Base-by-base conservation (phyloP, 2,888 invertebrate genomes). In the Caenorhabditis afra region DNA sequence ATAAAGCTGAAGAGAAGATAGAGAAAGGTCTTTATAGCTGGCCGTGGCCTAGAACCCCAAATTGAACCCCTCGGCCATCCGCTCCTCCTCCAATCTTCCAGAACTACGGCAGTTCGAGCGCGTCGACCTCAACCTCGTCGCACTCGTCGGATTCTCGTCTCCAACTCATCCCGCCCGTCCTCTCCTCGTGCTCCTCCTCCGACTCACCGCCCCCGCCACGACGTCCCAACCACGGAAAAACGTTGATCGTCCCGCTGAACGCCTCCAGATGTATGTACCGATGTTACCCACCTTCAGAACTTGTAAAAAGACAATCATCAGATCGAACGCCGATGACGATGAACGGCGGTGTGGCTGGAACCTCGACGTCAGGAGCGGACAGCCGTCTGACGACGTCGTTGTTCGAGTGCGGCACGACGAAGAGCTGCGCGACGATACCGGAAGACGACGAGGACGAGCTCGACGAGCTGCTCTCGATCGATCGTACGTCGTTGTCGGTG, bases 351-450 rank as follows among this genome's bases (percentile, higher is more conserved):
- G 76, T 79, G 23, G 86, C n/a, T n/a, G 84, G 7, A 88, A 87
- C 44, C 88, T n/a, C n/a, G n/a, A n/a, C n/a, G n/a, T n/a, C n/a
- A n/a, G n/a, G n/a, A n/a, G n/a, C 88, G 2, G 88, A 88, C 55
- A 86, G 86, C 68, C 81, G 88, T 23, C 77, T 88, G n/a, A 88
- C 29, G 29, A 29, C 87, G 3, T 85, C 88, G 7, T n/a, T n/a
- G n/a, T 82, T 88, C 44, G 88, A 88, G 57, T 81, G 85, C 10
- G 87, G 86, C 29, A 88, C 88, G 8, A 86, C 87, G 1, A 87
- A 87, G 68, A 87, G 87, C 52, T 88, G 88, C 58, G 88, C 88
- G 0, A 88, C 88, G 7, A 88, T 88, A 57, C 88, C 88, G n/a
- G 85, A 86, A 70, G 85, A 84, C 29, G 86, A 87, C 29, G 87